Evolutionary conservation across 2,113 vertebrate species (phyloP), one percentile per base, ranked within the genome.

Genomic region (Triplophysa rosa): DNA sequence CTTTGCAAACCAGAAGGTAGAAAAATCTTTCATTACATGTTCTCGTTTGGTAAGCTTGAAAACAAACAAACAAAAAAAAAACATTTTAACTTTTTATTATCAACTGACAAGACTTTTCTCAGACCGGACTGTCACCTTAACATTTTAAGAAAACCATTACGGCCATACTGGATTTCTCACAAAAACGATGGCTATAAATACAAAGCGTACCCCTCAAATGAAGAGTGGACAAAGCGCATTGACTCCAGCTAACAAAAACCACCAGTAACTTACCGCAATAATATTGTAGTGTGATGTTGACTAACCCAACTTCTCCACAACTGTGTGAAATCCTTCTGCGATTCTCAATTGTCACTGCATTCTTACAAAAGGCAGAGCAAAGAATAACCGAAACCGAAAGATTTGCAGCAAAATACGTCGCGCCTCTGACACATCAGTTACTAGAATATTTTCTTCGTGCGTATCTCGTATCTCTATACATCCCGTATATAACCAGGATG

Each of bases 341-440:
- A 79, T 37, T 23, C 17, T 70, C 21, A 33, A 16, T 29, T 45
- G 70, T 74, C 33, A 7, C 74, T n/a, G 5, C 14, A 69, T 52
- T 23, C 29, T 56, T 37, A 24, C 23, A 70, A 47, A 26, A 42
- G 75, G 77, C 23, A 26, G 24, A 19, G 11, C 33, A 14, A 29
- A 62, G 26, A 1, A 45, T 63, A 52, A 0, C 4, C 19, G 77
- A 79, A 79, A 79, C 40, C 59, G 77, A 79, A 79, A 79, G 77
- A 23, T 14, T 10, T 4, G 4, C 3, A 26, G 0, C 19, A 58
- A n/a, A 13, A 11, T 4, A 17, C 23, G n/a, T 45, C 14, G 40
- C 5, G 52, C 64, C 29, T 78, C 11, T 26, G 16, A 4, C 59
- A 49, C 11, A 37, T 16, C 5, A n/a, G n/a, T n/a, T n/a, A 26